A percentile compares a stretch with the other conserved stretches of the same genome.
These are phyloP conservation scores for Meandrusa payeni DNA, from an alignment of 2,888 invertebrate species.

Conservation along the genomic window DNA sequence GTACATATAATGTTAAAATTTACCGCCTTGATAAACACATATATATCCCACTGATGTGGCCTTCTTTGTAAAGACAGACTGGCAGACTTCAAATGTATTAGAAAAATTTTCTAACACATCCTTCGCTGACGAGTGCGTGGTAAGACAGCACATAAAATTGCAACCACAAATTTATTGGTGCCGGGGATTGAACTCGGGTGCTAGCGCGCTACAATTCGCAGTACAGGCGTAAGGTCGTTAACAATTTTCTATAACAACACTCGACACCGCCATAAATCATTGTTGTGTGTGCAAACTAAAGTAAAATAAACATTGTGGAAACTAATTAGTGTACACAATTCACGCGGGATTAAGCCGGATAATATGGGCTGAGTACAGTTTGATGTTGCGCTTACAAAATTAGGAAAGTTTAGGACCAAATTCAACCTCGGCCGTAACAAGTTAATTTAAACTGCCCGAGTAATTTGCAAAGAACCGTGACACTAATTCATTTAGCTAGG, in stretches of 20 bases:
- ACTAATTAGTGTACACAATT: conserved; percentile 78
- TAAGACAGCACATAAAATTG: no score
- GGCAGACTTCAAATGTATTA: no score
- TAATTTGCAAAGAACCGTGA: conserved; percentile 72
- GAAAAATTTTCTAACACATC: no score
- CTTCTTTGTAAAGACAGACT: no score
- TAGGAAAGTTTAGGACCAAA: conserved; percentile 76
- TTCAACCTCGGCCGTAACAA: conserved; percentile 70
- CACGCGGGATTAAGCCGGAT: conserved; percentile 75
- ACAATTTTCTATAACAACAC: conserved; percentile 26
- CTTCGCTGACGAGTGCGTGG: no score
- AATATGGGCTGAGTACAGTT: conserved; percentile 74
- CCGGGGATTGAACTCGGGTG: no score
- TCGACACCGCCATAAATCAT: conserved; percentile 64
- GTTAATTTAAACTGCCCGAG: conserved; percentile 77
- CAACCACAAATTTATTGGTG: no score
- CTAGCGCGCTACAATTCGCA: no score
- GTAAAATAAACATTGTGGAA: conserved; percentile 74
- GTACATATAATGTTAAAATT: no score
- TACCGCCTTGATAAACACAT: no score
- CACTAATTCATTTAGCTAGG: conserved; percentile 76
- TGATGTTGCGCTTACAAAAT: conserved; percentile 78
- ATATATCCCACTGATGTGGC: no score
- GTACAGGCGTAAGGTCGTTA: conserved; percentile 17
- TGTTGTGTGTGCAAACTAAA: conserved; percentile 62